Evolutionary conservation across 1,140 invertebrate genomes (phyloP).

Genomic region (Drosophila hydei): DNA sequence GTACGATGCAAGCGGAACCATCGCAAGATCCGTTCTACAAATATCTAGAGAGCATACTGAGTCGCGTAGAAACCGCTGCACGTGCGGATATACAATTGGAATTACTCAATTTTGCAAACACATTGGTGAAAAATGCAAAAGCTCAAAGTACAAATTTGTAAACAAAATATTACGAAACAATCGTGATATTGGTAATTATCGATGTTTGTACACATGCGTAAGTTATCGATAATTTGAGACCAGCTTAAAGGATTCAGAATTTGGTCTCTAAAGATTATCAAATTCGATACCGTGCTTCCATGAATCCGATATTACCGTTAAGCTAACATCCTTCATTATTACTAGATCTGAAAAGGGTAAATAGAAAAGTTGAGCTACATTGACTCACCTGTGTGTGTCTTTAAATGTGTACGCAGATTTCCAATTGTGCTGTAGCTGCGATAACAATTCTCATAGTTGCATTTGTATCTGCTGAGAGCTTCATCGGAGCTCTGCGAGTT

Average conservation of each 20-base stretch:
- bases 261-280: too few relatives aligned
- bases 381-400: conserved; percentile 95
- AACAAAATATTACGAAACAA: too few relatives aligned
- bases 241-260: too few relatives aligned
- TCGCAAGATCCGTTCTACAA: conserved; percentile 41
- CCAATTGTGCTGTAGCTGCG: conserved; percentile 97
- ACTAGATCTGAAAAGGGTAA: not conserved
- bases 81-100: conserved; percentile 36
- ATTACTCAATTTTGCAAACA: conserved; percentile 30
- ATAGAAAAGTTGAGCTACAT: not conserved
- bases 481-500: conserved; percentile 73
- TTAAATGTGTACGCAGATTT: conserved; percentile 97
- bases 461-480: conserved; percentile 87
- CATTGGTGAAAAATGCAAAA: conserved; percentile 10
- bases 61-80: conserved; percentile 17
- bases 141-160: not conserved
- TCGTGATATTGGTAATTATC: too few relatives aligned
- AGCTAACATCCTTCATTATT: not conserved
- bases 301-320: too few relatives aligned
- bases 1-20: not conserved
- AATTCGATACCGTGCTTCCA: too few relatives aligned
- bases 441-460: conserved; percentile 94
- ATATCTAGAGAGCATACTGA: conserved; percentile 40
- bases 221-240: too few relatives aligned
- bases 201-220: too few relatives aligned